Base-by-base conservation (phyloP, 2,888 invertebrate species). In the Macrosoma leucophasiata region DNA sequence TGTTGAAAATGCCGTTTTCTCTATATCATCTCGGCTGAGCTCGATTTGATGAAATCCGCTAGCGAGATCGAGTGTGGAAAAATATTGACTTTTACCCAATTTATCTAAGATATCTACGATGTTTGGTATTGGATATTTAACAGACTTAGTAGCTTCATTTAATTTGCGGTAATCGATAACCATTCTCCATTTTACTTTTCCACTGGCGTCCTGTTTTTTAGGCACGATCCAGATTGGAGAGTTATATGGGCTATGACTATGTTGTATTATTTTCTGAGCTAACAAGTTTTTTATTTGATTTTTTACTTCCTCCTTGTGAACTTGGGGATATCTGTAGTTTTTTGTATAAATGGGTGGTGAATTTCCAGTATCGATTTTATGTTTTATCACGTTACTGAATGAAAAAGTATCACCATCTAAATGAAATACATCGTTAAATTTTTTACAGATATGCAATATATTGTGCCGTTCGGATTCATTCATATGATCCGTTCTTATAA, bases 1-100 rank as follows among this genome's bases (percentile, higher is more conserved):
- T 1, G 48, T 47, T 4, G 24, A 44, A 24, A 62, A 55, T 2
- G 56, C 54, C 0, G 60, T 62, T 36, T 56, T 57, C 1, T 38
- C 34, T 8, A 39, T 35, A 21, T 56, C 52, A 9, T 33, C 27
- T 8, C 35, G 13, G 3, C 25, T n/a, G 1, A 33, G 8, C 31
- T 41, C 21, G 50, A 18, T 33, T 23, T 48, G 45, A 13, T 48
- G 43, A 23, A 18, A 19, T 6, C 28, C 28, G 10, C 28, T 28
- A 4, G 28, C 19, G 9, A 28, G 13, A n/a, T 28, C 49, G 13
- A 52, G 5, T 0, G 48, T 46, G 1, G 36, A 26, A 21, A n/a
- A n/a, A n/a, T 58, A 59, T 11, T 58, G 55, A 8, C 4, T 24
- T 4, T 47, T 46, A 1, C 55, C 55, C 41, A 56, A 15, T 25